A percentile compares a stretch with the other conserved stretches of the same genome.
phyloP scores from a whole-genome alignment of 2,113 vertebrate genomes.

The Cranoglanis bouderius region DNA sequence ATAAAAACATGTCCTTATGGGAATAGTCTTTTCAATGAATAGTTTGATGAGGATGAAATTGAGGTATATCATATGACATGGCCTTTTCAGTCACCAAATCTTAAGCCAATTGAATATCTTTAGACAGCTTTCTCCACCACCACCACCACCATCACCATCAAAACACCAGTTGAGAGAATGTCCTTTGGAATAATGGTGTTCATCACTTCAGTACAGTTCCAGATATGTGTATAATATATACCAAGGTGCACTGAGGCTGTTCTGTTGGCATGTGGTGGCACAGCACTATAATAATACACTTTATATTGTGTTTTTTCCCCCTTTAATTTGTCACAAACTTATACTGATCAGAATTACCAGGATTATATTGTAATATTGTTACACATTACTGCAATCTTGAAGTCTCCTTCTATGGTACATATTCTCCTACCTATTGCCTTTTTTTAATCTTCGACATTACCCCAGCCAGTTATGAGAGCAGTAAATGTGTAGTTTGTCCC shows the following conservation, averaged over 20 bases:
- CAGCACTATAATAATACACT: neutral
- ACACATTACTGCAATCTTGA: neutral
- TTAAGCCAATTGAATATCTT: neutral
- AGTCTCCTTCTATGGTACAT: neutral
- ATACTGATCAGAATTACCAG: neutral
- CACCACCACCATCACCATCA: neutral
- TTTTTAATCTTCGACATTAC: neutral
- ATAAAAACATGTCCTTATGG: neutral
- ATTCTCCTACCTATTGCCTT: neutral
- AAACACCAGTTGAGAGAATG: neutral
- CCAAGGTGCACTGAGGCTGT: neutral
- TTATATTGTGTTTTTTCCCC: neutral
- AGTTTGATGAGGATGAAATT: neutral
- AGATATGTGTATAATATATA: neutral
- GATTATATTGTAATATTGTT: neutral
- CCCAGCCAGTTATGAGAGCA: neutral
- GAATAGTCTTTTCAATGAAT: neutral
- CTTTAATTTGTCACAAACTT: neutral
- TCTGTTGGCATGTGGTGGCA: neutral
- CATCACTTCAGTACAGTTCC: neutral
- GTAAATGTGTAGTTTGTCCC: constrained; percentile 7
- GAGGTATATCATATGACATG: neutral
- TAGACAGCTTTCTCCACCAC: neutral
- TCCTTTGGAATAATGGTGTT: neutral
- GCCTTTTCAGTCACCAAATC: neutral